Percentiles rank a stretch among this genome's conserved stretches.
Evolutionary conservation across 2,888 invertebrate species (phyloP).

Genomic region (Bugulina stolonifera): DNA sequence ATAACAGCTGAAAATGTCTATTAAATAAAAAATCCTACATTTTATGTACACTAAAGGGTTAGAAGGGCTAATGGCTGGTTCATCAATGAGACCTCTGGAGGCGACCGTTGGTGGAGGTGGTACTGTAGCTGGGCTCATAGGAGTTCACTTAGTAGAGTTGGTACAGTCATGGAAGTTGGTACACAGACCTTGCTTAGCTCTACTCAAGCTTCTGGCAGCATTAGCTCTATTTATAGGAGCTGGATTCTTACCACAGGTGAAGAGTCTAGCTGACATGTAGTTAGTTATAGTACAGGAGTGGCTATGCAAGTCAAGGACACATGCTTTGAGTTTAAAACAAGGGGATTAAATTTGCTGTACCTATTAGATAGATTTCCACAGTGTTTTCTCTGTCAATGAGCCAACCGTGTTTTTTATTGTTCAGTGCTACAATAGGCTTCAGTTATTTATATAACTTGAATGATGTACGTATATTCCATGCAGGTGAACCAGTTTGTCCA

Average conservation of each 20-base stretch:
- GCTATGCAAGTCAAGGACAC: no score
- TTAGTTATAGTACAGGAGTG: no score
- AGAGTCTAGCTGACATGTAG: not conserved
- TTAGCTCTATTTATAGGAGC: not conserved
- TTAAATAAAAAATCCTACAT: no score
- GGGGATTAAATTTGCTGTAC: no score
- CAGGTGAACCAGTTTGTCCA: slow-evolving; percentile 25
- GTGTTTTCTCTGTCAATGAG: no score
- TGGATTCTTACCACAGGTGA: slow-evolving; percentile 14
- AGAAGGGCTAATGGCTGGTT: slow-evolving; percentile 14
- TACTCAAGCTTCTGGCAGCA: not conserved
- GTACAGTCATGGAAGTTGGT: slow-evolving; percentile 18
- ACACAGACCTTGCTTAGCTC: not conserved
- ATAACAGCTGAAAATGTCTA: no score
- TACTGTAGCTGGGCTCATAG: not conserved
- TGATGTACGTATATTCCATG: no score
- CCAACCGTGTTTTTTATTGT: no score
- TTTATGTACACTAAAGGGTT: not conserved
- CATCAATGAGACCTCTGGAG: slow-evolving; percentile 1
- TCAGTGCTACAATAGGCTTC: no score
- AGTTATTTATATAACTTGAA: no score
- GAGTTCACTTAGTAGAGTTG: slow-evolving; percentile 1
- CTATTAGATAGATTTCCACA: no score
- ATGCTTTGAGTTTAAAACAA: no score
- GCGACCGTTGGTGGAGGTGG: slow-evolving; percentile 19